Percentiles rank a stretch among this genome's conserved stretches.
These are phyloP conservation scores for Myripristis murdjan DNA, from an alignment of 2,797 vertebrate species.

Conservation along the genomic window DNA sequence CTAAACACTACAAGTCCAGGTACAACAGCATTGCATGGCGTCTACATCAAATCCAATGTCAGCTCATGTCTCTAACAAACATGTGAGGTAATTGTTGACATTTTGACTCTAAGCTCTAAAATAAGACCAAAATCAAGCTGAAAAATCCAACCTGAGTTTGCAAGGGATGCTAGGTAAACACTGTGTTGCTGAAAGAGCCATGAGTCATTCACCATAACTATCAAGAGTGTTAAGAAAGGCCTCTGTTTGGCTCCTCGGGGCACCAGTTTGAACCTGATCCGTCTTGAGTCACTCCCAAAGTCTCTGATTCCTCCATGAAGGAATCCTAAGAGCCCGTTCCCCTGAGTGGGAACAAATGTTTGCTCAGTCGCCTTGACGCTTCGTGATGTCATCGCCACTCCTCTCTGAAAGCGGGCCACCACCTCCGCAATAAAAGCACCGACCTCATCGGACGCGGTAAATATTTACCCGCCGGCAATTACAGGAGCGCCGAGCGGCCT, in stretches of 20 bases:
- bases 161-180: constrained; percentile 63
- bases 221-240: constrained; percentile 44
- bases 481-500: constrained; percentile 49
- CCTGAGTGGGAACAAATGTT: constrained; percentile 68
- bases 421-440: constrained; percentile 3
- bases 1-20: not conserved
- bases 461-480: constrained; percentile 74
- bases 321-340: constrained; percentile 54
- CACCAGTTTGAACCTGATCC: constrained; percentile 55
- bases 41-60: not conserved
- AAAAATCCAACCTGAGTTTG: constrained; percentile 49
- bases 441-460: constrained; percentile 54
- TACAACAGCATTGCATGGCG: not conserved
- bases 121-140: constrained; percentile 42
- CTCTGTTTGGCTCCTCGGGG: constrained; percentile 50
- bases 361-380: constrained; percentile 36
- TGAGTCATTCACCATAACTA: constrained; percentile 56
- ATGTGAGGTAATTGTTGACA: constrained; percentile 51
- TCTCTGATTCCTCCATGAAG: constrained; percentile 40
- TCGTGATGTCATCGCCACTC: constrained; percentile 59
- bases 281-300: constrained; percentile 38
- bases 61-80: constrained; percentile 14
- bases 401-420: constrained; percentile 24
- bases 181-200: constrained; percentile 27
- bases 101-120: constrained; percentile 46